Conservation (phyloP, 2,888 invertebrate species). For the Cheilosia pagana region DNA sequence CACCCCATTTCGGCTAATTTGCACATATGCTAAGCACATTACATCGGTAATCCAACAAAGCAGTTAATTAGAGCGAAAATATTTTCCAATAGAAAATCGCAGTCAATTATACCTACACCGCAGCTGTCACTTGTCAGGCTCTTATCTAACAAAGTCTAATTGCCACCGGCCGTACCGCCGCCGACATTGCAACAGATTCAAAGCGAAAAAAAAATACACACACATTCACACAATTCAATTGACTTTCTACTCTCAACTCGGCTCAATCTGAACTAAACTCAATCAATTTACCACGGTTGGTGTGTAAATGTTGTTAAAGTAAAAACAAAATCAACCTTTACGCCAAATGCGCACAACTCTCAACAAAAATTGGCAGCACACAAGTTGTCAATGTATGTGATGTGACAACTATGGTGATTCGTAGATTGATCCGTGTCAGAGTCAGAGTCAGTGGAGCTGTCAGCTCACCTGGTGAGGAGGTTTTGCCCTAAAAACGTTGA, state of each 20-base stretch:
- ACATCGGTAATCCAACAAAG: not conserved
- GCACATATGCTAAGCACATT: too few relatives aligned
- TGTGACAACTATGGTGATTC: not conserved
- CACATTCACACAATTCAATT: not conserved
- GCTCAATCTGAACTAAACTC: not conserved
- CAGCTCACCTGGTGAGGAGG: not conserved
- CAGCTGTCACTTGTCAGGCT: slow-evolving; percentile 21
- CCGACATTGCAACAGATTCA: not conserved
- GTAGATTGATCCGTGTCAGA: slow-evolving; percentile 3
- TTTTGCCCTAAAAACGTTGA: not conserved
- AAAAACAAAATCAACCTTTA: not conserved
- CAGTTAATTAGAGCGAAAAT: not conserved
- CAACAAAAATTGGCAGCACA: slow-evolving; percentile 18
- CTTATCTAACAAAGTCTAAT: slow-evolving; percentile 23
- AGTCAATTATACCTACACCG: slow-evolving; percentile 8
- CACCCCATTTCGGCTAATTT: too few relatives aligned
- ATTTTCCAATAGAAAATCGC: not conserved
- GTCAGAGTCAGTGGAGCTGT: not conserved
- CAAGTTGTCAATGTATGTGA: not conserved
- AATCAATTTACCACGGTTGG: slow-evolving; percentile 7
- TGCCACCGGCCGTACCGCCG: not conserved
- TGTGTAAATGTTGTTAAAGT: not conserved
- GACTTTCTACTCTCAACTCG: slow-evolving; percentile 2
- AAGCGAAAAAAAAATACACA: not conserved
- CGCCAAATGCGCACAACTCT: slow-evolving; percentile 14